Base-by-base conservation (phyloP, 2,888 invertebrate genomes). In the Plemyria rubiginata region DNA sequence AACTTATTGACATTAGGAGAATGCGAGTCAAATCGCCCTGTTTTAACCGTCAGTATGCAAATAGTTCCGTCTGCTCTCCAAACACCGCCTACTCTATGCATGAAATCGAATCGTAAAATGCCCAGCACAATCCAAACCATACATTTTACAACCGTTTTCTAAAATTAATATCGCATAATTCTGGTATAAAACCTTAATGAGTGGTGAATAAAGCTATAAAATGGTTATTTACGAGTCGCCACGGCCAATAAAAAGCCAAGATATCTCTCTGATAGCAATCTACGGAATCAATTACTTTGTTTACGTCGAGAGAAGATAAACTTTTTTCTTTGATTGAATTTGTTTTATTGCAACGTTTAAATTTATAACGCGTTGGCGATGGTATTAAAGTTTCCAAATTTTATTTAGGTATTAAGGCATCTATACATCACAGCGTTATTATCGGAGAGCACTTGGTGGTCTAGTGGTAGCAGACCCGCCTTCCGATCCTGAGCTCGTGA, bases 151-250 rank as follows among this genome's bases (percentile, higher is more conserved):
- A 78, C 79, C 83, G 82, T 87, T 88, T 87, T 89, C 86, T 87
- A 87, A 88, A 85, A 89, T 90, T 89, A 89, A 88, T 90, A 88
- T 82, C 82, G 86, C 85, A 87, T 90, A 88, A 87, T 85, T 83
- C 80, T 81, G 81, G 84, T 84, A 87, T 88, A 86, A 88, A 89
- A 85, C 85, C 81, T 85, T 89, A 90, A 90, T 90, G 88, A 88
- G 87, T 84, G 84, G 84, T 80, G 87, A 88, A 90, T 90, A 90
- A 85, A 90, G 88, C 84, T 75, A 89, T 90, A 90, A 88, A 89
- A 74, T 62, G 65, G 67, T 79, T 79, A 89, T 88, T 89, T 90
- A 90, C 77, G 77, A 75, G 67, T 75, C 64, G 72, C 62, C 60
- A 70, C 70, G 71, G 69, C 68, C 74, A 79, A 85, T 87, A 87